These are phyloP conservation scores for Xanthia icteritia DNA, from an alignment of 2,888 invertebrate genomes.

Conservation along the genomic window DNA sequence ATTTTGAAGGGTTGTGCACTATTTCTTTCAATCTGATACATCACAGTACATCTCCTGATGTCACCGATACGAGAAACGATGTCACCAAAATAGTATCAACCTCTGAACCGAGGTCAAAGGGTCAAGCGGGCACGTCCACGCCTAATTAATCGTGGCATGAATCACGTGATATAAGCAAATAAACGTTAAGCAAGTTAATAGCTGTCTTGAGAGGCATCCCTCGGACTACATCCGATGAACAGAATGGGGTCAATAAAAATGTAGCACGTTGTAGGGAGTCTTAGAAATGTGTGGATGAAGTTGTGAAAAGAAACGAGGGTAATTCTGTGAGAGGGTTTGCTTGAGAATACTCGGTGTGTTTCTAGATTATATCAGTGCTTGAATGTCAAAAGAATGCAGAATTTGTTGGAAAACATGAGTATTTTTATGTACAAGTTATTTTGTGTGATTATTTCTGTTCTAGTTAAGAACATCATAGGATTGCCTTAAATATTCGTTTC, in stretches of 20 bases:
- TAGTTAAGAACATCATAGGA: no score
- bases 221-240: slow-evolving; percentile 49
- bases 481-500: not conserved
- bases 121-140: slow-evolving; percentile 46
- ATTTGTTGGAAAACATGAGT: not conserved
- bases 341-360: not conserved
- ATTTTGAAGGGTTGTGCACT: not conserved
- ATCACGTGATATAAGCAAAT: slow-evolving; percentile 66
- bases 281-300: slow-evolving; percentile 25
- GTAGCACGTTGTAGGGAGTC: slow-evolving; percentile 43
- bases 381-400: not conserved
- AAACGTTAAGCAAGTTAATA: slow-evolving; percentile 65
- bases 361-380: slow-evolving; percentile 3
- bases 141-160: slow-evolving; percentile 63
- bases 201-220: slow-evolving; percentile 61
- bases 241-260: slow-evolving; percentile 60
- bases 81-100: slow-evolving; percentile 41
- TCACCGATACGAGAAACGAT: slow-evolving; percentile 17
- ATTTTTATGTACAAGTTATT: not conserved
- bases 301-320: slow-evolving; percentile 13
- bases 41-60: slow-evolving; percentile 15
- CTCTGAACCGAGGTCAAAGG: slow-evolving; percentile 30
- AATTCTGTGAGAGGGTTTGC: slow-evolving; percentile 4
- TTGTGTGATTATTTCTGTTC: not conserved
- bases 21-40: not conserved